phyloP scores from a whole-genome alignment of 2,797 vertebrate genomes.

The Novumbra hubbsi region DNA sequence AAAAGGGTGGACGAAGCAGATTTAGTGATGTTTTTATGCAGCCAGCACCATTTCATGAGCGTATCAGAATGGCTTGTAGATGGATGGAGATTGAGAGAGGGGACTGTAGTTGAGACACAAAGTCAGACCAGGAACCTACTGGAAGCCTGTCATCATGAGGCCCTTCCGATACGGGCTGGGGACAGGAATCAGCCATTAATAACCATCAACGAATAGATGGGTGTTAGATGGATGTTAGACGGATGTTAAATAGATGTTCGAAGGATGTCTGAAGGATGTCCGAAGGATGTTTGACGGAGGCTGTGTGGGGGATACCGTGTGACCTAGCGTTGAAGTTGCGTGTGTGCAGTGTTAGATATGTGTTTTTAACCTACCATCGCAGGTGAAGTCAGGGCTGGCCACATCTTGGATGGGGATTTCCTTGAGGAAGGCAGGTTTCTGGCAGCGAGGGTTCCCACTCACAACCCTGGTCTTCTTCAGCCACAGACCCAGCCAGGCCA shows the following conservation, averaged over 20 bases:
- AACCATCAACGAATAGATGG: too few species aligned
- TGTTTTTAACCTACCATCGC: slow-evolving; percentile 79
- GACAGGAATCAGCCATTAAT: neutral
- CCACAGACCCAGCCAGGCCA: slow-evolving; percentile 96
- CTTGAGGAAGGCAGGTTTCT: slow-evolving; percentile 94
- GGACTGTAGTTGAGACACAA: neutral
- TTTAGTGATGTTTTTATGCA: neutral
- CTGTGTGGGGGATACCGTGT: too few species aligned
- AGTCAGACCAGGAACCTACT: neutral
- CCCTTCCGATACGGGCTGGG: neutral
- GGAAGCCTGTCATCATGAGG: neutral
- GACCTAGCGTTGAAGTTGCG: too few species aligned
- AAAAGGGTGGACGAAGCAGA: neutral
- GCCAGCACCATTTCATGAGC: neutral
- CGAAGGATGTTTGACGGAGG: neutral
- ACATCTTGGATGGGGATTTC: slow-evolving; percentile 99
- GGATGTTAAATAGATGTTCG: neutral
- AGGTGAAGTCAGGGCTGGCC: slow-evolving; percentile 93
- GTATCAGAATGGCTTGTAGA: neutral
- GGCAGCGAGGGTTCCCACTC: slow-evolving; percentile 96
- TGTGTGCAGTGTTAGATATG: neutral
- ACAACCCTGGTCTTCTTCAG: slow-evolving; percentile 92
- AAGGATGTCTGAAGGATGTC: neutral
- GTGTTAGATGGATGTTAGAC: neutral
- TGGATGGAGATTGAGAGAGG: neutral